Conservation (phyloP, 2,888 invertebrate genomes). For the Galeruca laticollis region DNA sequence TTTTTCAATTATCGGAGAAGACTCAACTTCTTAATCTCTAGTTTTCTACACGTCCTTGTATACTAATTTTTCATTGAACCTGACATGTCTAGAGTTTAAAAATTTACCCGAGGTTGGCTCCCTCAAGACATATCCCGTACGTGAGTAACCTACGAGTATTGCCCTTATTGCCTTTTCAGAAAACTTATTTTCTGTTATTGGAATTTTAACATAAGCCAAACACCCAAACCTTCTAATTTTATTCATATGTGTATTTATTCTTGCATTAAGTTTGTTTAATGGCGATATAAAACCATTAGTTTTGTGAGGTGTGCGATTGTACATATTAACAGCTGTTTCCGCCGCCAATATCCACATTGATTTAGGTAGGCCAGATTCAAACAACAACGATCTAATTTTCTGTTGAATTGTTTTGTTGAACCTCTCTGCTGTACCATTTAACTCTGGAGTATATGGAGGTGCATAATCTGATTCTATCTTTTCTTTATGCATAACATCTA, state of each 20-base stretch:
- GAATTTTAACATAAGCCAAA: conserved; percentile 35
- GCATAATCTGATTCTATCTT: conserved; percentile 37
- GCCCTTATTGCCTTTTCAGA: conserved; percentile 38
- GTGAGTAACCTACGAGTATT: conserved; percentile 42
- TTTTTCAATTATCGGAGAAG: not conserved
- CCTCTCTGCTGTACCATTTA: conserved; percentile 16
- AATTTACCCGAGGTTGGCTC: conserved; percentile 40
- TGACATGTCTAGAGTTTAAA: conserved; percentile 43
- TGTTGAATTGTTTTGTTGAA: conserved; percentile 25
- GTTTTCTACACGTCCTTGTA: conserved; percentile 45
- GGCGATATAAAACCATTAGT: conserved; percentile 25
- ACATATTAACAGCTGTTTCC: conserved; percentile 42
- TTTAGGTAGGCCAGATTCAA: conserved; percentile 30
- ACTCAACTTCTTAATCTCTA: not conserved
- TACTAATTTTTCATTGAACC: conserved; percentile 49
- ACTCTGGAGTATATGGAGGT: conserved; percentile 27
- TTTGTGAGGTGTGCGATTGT: no score
- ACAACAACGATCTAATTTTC: conserved; percentile 37
- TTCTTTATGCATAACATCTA: conserved; percentile 45
- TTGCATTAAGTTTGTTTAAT: conserved; percentile 6
- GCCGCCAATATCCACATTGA: conserved; percentile 50
- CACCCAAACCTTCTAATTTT: conserved; percentile 24
- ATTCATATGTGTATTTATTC: conserved; percentile 10
- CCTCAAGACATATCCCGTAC: conserved; percentile 45
- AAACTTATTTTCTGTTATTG: conserved; percentile 44